Conservation (phyloP, 2,888 invertebrate genomes). For the Zaprionus bogoriensis region DNA sequence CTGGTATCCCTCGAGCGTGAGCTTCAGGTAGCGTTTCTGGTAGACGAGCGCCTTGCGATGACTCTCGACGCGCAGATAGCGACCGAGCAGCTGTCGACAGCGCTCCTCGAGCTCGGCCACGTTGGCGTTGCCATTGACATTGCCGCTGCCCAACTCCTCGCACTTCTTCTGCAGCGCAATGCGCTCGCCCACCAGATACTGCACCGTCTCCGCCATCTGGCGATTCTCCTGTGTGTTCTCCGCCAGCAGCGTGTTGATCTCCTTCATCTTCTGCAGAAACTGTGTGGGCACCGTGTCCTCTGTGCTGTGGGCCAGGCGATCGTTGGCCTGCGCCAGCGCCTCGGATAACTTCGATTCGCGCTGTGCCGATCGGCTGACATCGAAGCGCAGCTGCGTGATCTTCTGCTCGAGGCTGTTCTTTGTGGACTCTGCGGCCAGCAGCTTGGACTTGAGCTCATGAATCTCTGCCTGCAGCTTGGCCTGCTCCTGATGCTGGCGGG, state of each 20-base stretch:
- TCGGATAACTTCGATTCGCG: slow-evolving; percentile 81
- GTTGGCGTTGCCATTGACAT: slow-evolving; percentile 49
- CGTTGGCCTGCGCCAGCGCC: slow-evolving; percentile 77
- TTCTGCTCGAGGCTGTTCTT: slow-evolving; percentile 75
- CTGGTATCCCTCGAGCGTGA: slow-evolving; percentile 84
- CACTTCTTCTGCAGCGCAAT: slow-evolving; percentile 83
- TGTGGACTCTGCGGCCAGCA: slow-evolving; percentile 68
- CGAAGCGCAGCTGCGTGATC: slow-evolving; percentile 77
- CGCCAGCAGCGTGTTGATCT: slow-evolving; percentile 84
- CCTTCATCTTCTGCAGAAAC: slow-evolving; percentile 83
- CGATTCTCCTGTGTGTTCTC: slow-evolving; percentile 84
- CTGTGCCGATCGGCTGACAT: slow-evolving; percentile 80
- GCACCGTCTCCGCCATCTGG: slow-evolving; percentile 83
- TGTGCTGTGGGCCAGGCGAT: slow-evolving; percentile 60
- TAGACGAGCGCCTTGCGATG: slow-evolving; percentile 93
- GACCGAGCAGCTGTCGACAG: slow-evolving; percentile 86
- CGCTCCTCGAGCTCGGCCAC: slow-evolving; percentile 82
- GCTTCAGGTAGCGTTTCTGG: slow-evolving; percentile 94
- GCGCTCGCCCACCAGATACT: slow-evolving; percentile 83
- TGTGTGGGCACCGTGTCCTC: slow-evolving; percentile 81
- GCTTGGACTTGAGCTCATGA: slow-evolving; percentile 76
- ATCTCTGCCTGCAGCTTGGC: slow-evolving; percentile 79
- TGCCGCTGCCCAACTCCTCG: slow-evolving; percentile 80
- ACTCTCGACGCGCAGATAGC: slow-evolving; percentile 91
- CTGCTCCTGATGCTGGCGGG: slow-evolving; percentile 80